Evolutionary conservation across 2,888 invertebrate genomes (phyloP), one percentile per base, ranked within the genome.

Genomic region (Drosophila acutilabella): DNA sequence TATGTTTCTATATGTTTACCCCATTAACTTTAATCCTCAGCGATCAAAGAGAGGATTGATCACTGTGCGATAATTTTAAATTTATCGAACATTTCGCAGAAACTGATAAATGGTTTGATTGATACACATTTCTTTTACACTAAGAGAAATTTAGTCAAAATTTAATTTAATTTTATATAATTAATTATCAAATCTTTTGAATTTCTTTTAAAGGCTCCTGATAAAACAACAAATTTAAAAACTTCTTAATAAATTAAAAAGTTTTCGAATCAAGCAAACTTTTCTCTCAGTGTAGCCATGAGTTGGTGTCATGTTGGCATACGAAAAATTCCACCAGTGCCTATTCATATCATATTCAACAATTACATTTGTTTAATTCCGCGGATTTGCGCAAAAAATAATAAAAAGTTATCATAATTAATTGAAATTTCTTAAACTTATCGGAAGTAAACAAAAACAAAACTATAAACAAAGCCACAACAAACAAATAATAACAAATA

Each of bases 1-100:
- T 79, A 71, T 42, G 41, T 23, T 3, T 51, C 74, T 83, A 87
- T 81, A 69, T 42, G 36, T 23, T 3, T 51, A n/a, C 44, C 8
- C 7, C 8, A 42, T 58, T 26, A 36, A 20, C 4, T 7, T n/a
- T 13, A 52, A 45, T 23, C 13, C 33, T 13, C 18, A 48, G 11
- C 18, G 18, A 42, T 51, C 57, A 48, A 18, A 11, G 20, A 10
- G 2, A 48, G 57, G 48, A 83, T 76, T 60, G 70, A 88, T 82
- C 73, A 53, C 67, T 23, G n/a, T n/a, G 2, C 23, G 60, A 64
- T 80, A 54, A 60, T 59, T 71, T 23, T 7, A 58, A 52, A 71
- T 64, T 80, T 75, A 88, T 73, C 69, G 50, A 23, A 53, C 30
- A 54, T 64, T 60, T 30, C 40, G 42, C 13, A 16, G 2, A 10